Evolutionary conservation across 2,888 invertebrate genomes (phyloP).

Genomic region (Sarcophaga caerulescens): DNA sequence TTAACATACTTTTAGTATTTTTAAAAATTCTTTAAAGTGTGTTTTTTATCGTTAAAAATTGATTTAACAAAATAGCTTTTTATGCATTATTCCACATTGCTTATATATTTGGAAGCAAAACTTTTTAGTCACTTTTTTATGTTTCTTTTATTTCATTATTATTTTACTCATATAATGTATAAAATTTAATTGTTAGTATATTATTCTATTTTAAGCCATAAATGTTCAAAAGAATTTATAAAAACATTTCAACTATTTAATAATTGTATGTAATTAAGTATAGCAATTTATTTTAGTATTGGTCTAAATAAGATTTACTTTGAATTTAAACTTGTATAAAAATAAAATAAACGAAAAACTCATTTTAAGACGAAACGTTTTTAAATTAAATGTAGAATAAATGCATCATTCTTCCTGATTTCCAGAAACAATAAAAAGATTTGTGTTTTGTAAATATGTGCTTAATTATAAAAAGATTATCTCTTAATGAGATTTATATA

Average conservation of each 20-base stretch:
- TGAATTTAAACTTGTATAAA: slow-evolving; percentile 8
- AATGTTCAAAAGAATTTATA: slow-evolving; percentile 49
- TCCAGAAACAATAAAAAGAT: no score
- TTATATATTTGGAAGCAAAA: slow-evolving; percentile 10
- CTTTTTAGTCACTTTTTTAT: slow-evolving; percentile 41
- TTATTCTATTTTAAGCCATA: slow-evolving; percentile 53
- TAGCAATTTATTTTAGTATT: slow-evolving; percentile 28
- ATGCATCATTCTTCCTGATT: neutral
- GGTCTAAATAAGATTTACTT: slow-evolving; percentile 20
- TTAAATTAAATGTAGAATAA: neutral
- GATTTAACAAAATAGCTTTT: neutral
- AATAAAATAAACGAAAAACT: slow-evolving; percentile 35
- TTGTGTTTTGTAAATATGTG: no score
- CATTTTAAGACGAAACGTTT: neutral
- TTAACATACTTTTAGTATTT: slow-evolving; percentile 6
- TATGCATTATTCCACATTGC: slow-evolving; percentile 24
- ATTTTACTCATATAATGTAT: neutral
- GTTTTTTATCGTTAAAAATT: neutral
- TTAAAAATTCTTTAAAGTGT: neutral
- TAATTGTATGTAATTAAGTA: slow-evolving; percentile 12
- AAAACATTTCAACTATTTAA: slow-evolving; percentile 5
- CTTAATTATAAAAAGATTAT: no score
- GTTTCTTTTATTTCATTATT: slow-evolving; percentile 15
- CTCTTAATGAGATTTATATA: no score
- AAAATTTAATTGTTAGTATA: neutral